Percentiles rank a stretch among this genome's conserved stretches.
phyloP scores from a whole-genome alignment of 2,113 vertebrate genomes.

The Tupaia chinensis region DNA sequence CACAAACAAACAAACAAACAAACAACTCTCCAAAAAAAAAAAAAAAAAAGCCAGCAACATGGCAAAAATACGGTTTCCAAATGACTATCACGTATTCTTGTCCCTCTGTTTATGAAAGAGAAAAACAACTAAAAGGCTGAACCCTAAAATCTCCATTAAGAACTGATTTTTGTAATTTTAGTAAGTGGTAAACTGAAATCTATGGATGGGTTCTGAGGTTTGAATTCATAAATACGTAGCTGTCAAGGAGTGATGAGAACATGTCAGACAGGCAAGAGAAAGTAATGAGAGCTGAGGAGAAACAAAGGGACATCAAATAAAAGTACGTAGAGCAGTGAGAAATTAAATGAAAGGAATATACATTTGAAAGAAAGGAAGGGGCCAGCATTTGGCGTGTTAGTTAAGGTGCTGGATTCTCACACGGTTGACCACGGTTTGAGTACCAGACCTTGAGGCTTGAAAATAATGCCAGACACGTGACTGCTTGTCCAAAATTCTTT shows the following conservation, averaged over 20 bases:
- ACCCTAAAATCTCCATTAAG: neutral
- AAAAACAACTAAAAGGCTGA: neutral
- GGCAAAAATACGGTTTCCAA: neutral
- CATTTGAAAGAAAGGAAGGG: neutral
- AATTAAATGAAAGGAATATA: neutral
- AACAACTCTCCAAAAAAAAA: too few relatives aligned
- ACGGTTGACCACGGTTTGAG: too few relatives aligned
- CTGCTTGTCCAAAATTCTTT: too few relatives aligned
- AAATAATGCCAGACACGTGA: too few relatives aligned
- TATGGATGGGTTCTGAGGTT: neutral
- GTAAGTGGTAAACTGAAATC: neutral
- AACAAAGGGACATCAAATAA: neutral
- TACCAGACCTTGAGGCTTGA: too few relatives aligned
- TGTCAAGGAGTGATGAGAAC: fast-evolving
- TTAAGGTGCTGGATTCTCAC: too few relatives aligned
- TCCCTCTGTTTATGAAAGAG: neutral
- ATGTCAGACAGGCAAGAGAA: fast-evolving
- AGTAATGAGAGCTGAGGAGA: neutral
- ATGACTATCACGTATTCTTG: neutral
- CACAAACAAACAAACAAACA: too few relatives aligned
- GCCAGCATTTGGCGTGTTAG: neutral
- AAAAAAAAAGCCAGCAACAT: neutral
- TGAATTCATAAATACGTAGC: neutral
- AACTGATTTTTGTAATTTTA: neutral
- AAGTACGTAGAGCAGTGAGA: neutral